phyloP scores from a whole-genome alignment of 1,140 invertebrate species.

The Spodoptera frugiperda region DNA sequence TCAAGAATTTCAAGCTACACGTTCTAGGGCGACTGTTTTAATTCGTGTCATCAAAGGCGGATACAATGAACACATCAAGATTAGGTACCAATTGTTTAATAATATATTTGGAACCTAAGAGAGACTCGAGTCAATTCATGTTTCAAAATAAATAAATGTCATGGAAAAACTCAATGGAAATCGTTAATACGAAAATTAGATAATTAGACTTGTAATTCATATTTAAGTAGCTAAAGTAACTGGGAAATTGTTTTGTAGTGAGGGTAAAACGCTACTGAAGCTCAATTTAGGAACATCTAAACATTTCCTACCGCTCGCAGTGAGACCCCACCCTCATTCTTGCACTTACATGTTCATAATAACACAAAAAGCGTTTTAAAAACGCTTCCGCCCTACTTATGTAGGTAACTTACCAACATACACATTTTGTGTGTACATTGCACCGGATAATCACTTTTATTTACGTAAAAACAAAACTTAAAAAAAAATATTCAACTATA shows the following conservation, averaged over 20 bases:
- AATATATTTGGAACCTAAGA: slow-evolving; percentile 9
- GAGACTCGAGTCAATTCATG: slow-evolving; percentile 27
- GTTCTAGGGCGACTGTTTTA: slow-evolving; percentile 1
- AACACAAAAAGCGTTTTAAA: slow-evolving; percentile 59
- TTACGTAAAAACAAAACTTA: slow-evolving; percentile 72
- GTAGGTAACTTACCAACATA: slow-evolving; percentile 72
- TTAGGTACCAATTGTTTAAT: slow-evolving; percentile 28
- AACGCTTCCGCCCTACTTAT: slow-evolving; percentile 64
- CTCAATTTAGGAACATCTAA: slow-evolving; percentile 36
- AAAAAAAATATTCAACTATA: slow-evolving; percentile 76
- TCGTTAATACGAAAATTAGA: neutral
- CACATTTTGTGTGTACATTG: slow-evolving; percentile 51
- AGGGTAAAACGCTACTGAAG: slow-evolving; percentile 18
- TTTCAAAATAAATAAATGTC: slow-evolving; percentile 33
- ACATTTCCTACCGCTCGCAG: slow-evolving; percentile 38
- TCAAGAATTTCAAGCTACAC: slow-evolving; percentile 15
- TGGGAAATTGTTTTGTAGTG: neutral
- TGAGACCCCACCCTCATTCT: slow-evolving; percentile 44
- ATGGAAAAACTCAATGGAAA: slow-evolving; percentile 35
- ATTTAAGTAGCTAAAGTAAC: neutral
- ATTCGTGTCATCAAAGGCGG: slow-evolving; percentile 36
- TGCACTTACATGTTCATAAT: slow-evolving; percentile 28
- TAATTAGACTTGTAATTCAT: neutral
- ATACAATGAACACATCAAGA: slow-evolving; percentile 35
- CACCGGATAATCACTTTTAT: slow-evolving; percentile 66